Percentiles rank a stretch among this genome's conserved stretches.
phyloP scores from a whole-genome alignment of 1,140 invertebrate genomes.

The Drosophila punjabiensis region DNA sequence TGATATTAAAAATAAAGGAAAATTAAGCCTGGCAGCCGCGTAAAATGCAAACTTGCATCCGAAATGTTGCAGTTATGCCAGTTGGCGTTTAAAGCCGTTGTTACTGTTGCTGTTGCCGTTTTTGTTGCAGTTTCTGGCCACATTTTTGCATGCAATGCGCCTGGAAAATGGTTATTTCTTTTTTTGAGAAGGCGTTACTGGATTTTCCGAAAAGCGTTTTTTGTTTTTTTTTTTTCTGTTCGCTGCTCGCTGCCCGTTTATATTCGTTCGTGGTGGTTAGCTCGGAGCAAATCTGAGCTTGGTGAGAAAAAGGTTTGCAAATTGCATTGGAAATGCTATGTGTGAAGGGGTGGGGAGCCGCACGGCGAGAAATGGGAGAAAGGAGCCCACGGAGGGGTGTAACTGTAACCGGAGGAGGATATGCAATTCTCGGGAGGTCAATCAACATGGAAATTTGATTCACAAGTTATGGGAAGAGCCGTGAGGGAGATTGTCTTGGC shows the following conservation, averaged over 20 bases:
- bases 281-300: slow-evolving; percentile 62
- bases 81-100: slow-evolving; percentile 61
- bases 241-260: slow-evolving; percentile 19
- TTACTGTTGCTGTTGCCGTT: slow-evolving; percentile 26
- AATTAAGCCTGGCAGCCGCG: slow-evolving; percentile 83
- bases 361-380: slow-evolving; percentile 18
- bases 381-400: slow-evolving; percentile 10
- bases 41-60: slow-evolving; percentile 81
- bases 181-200: slow-evolving; percentile 76
- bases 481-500: background rate
- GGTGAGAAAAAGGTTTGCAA: slow-evolving; percentile 64
- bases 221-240: slow-evolving; percentile 3
- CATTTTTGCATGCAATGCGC: slow-evolving; percentile 79
- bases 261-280: slow-evolving; percentile 52
- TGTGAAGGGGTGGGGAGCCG: slow-evolving; percentile 25
- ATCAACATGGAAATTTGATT: slow-evolving; percentile 58
- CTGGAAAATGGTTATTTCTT: slow-evolving; percentile 63
- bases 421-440: slow-evolving; percentile 52
- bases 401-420: slow-evolving; percentile 34
- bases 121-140: slow-evolving; percentile 51
- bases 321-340: slow-evolving; percentile 62
- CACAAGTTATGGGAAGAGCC: slow-evolving; percentile 54
- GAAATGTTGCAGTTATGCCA: slow-evolving; percentile 77
- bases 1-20: slow-evolving; percentile 78
- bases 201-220: slow-evolving; percentile 54